These are phyloP conservation scores for Enhydra lutris DNA, from an alignment of 2,113 vertebrate species.

Conservation along the genomic window DNA sequence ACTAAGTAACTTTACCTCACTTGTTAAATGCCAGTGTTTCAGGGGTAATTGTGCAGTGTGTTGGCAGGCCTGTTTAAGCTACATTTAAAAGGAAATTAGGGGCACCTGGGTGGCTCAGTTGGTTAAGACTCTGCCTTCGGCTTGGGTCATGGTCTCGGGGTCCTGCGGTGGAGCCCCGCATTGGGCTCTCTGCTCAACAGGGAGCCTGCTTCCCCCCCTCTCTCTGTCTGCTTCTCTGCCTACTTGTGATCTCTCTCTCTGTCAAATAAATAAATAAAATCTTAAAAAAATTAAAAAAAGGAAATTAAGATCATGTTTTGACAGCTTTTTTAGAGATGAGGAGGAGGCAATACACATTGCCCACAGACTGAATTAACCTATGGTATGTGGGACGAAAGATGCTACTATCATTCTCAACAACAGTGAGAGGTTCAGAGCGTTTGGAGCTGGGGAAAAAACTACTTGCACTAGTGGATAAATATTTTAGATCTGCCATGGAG, in stretches of 20 bases:
- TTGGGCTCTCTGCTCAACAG: too few relatives aligned
- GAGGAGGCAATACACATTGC: neutral
- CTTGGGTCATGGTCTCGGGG: too few relatives aligned
- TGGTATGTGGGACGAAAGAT: neutral
- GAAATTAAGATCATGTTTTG: too few relatives aligned
- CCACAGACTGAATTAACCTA: neutral
- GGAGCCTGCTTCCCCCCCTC: too few relatives aligned
- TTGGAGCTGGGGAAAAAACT: neutral
- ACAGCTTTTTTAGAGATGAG: slow-evolving; percentile 1
- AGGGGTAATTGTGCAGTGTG: neutral
- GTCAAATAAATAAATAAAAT: too few relatives aligned
- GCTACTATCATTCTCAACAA: neutral
- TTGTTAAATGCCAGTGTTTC: slow-evolving; percentile 36
- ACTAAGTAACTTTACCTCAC: slow-evolving; percentile 25
- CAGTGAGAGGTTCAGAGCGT: neutral
- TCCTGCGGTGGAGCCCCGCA: accelerated
- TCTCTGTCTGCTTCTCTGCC: too few relatives aligned
- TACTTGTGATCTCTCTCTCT: too few relatives aligned
- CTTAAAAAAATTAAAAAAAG: too few relatives aligned
- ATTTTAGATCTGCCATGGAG: slow-evolving; percentile 8
- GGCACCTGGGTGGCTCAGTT: too few relatives aligned
- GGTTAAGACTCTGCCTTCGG: too few relatives aligned
- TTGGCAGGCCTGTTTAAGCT: slow-evolving; percentile 39
- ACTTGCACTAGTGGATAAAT: neutral
- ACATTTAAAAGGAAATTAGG: slow-evolving; percentile 41